phyloP scores from a whole-genome alignment of 2,113 vertebrate genomes.

The Daphoenositta chrysoptera region DNA sequence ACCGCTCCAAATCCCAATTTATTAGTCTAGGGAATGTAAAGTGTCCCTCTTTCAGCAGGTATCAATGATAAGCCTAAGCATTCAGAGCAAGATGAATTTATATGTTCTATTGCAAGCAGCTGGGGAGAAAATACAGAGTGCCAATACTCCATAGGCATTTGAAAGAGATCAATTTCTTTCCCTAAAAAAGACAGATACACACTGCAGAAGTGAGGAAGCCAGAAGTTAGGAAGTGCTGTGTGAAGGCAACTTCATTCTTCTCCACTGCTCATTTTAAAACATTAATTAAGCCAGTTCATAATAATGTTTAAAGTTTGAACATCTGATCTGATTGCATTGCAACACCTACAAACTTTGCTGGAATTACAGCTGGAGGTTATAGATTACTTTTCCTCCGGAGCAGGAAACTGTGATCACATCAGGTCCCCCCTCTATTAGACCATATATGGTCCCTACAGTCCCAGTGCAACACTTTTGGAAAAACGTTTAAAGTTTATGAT shows the following conservation, averaged over 20 bases:
- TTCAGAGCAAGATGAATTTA: background rate
- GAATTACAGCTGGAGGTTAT: background rate
- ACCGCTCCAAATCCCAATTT: background rate
- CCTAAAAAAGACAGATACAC: background rate
- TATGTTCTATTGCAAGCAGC: background rate
- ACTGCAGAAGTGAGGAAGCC: background rate
- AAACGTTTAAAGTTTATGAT: background rate
- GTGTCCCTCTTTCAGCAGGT: background rate
- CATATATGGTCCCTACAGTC: too few species aligned
- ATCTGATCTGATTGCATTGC: fast-evolving
- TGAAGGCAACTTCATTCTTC: background rate
- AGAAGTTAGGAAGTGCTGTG: fast-evolving
- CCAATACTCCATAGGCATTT: background rate
- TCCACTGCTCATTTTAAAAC: background rate
- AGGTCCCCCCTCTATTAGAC: background rate
- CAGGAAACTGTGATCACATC: background rate
- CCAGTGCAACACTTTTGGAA: background rate
- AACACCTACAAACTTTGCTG: background rate
- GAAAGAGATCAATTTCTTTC: background rate
- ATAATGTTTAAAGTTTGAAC: background rate
- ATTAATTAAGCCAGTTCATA: background rate
- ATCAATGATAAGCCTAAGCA: background rate
- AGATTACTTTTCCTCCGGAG: background rate
- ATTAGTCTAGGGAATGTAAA: background rate
- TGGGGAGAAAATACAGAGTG: background rate